phyloP scores from a whole-genome alignment of 2,113 vertebrate species.

The Hippolais icterina region DNA sequence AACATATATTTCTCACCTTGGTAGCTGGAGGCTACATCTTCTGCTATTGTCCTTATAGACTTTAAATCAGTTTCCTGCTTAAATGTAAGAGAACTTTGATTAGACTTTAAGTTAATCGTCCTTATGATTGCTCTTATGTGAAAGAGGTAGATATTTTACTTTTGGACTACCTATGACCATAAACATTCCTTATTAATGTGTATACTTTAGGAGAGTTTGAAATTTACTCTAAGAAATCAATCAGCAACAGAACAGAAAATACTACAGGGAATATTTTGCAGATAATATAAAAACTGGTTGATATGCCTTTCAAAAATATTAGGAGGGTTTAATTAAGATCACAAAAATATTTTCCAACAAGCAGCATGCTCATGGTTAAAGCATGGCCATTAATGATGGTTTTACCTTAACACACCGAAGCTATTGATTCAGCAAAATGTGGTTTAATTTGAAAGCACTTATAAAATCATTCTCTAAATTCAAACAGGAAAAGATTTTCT shows the following conservation, averaged over 20 bases:
- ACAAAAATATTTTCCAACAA: conserved; percentile 12
- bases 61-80: not conserved
- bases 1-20: not conserved
- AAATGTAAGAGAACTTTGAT: not conserved
- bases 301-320: not conserved
- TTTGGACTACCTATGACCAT: not conserved
- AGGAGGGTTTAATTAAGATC: not conserved
- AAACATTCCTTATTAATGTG: not conserved
- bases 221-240: not conserved
- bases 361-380: not conserved
- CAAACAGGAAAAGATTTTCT: not conserved
- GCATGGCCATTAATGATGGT: not conserved
- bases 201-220: not conserved
- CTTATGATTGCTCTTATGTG: not conserved
- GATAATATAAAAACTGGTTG: not conserved
- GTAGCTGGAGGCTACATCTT: not conserved
- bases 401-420: conserved; percentile 6
- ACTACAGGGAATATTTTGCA: not conserved
- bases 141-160: not conserved
- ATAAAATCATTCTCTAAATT: not conserved
- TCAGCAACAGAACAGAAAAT: not conserved
- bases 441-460: not conserved
- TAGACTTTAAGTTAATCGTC: not conserved
- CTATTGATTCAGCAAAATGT: conserved; percentile 33
- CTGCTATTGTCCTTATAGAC: not conserved